Percentiles rank a stretch among this genome's conserved stretches.
These are phyloP conservation scores for Merodon equestris DNA, from an alignment of 2,888 invertebrate genomes.

Conservation along the genomic window DNA sequence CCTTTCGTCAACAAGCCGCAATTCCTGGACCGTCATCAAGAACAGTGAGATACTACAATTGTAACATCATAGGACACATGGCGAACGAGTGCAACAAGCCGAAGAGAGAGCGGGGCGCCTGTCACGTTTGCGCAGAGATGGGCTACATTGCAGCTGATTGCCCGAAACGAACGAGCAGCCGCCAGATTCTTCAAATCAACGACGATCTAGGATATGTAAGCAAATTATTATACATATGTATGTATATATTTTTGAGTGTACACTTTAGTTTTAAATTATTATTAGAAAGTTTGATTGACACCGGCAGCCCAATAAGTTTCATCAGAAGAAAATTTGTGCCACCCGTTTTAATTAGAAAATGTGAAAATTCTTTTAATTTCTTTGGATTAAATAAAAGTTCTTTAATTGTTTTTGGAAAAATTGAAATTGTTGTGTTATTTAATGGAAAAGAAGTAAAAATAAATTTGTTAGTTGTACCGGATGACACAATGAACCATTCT, in stretches of 20 bases:
- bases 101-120: constrained; percentile 42
- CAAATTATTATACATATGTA: constrained; percentile 44
- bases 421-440: constrained; percentile 7
- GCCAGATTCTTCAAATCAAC: constrained; percentile 12
- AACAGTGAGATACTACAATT: constrained; percentile 44
- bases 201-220: constrained; percentile 60
- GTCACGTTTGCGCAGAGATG: constrained; percentile 49
- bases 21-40: neutral
- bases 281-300: constrained; percentile 58
- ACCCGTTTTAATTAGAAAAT: constrained; percentile 6
- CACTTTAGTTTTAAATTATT: constrained; percentile 46
- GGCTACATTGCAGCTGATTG: constrained; percentile 52
- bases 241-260: constrained; percentile 46
- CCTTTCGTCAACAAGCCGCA: neutral
- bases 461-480: constrained; percentile 52
- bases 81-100: constrained; percentile 50
- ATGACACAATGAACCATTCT: constrained; percentile 50
- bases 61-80: constrained; percentile 50
- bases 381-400: constrained; percentile 43
- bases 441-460: constrained; percentile 27
- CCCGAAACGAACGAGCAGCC: constrained; percentile 20
- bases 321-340: constrained; percentile 22
- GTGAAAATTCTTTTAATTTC: constrained; percentile 19
- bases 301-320: constrained; percentile 57
- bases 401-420: constrained; percentile 15